These are phyloP conservation scores for Bombus vancouverensis DNA, from an alignment of 1,140 invertebrate genomes.

Conservation along the genomic window DNA sequence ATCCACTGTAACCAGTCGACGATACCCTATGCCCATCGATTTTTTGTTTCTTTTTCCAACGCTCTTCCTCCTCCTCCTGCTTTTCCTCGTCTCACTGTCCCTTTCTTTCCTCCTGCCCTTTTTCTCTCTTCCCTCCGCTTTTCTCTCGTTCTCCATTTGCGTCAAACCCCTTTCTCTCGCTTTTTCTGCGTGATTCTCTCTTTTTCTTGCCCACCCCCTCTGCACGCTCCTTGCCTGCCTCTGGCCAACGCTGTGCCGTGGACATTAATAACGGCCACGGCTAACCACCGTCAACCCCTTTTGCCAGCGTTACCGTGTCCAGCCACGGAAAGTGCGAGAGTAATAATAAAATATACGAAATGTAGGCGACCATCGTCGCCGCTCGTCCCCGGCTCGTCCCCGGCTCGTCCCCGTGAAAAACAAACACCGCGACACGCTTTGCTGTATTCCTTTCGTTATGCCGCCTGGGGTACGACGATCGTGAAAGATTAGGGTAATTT, in stretches of 20 bases:
- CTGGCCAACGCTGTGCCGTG: conserved; percentile 64
- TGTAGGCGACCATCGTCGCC: conserved; percentile 67
- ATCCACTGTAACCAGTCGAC: conserved; percentile 55
- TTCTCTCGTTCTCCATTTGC: conserved; percentile 36
- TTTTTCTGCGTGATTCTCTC: conserved; percentile 57
- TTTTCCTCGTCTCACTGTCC: background rate
- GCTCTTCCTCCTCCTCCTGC: conserved; percentile 55
- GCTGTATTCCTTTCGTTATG: conserved; percentile 60
- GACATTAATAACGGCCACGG: conserved; percentile 81
- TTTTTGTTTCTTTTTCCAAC: conserved; percentile 58
- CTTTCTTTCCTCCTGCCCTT: background rate
- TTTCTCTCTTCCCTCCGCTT: conserved; percentile 18
- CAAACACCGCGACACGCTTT: conserved; percentile 57
- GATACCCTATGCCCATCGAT: conserved; percentile 64
- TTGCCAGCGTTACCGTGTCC: conserved; percentile 74
- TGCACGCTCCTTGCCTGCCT: background rate
- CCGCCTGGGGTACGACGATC: conserved; percentile 54
- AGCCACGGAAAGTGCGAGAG: conserved; percentile 74
- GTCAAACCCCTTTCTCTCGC: conserved; percentile 29
- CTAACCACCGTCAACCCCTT: conserved; percentile 73
- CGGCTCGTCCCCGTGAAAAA: conserved; percentile 56
- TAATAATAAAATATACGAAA: conserved; percentile 79
- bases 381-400: conserved; percentile 29
- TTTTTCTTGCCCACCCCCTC: conserved; percentile 52
- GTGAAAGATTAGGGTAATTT: conserved; percentile 51